phyloP scores from a whole-genome alignment of 2,797 vertebrate species.

The Sphaeramia orbicularis region DNA sequence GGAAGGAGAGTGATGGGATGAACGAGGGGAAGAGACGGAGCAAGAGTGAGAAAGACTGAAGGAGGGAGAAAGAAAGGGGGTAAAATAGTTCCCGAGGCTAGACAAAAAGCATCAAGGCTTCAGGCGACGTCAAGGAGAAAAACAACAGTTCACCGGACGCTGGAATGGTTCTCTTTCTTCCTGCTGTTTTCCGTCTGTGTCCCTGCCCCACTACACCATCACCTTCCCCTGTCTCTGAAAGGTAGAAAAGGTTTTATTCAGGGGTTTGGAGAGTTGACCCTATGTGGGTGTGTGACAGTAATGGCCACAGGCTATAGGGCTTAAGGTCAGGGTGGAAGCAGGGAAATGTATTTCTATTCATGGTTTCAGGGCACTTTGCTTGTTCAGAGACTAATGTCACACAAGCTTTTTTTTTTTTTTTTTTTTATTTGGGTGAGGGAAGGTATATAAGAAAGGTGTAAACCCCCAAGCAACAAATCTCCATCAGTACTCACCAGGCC shows the following conservation, averaged over 20 bases:
- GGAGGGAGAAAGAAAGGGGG: conserved; percentile 38
- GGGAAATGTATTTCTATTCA: conserved; percentile 77
- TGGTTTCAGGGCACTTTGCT: conserved; percentile 75
- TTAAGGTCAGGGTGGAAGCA: conserved; percentile 73
- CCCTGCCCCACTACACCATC: conserved; percentile 4
- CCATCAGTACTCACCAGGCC: conserved; percentile 49
- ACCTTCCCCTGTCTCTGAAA: conserved; percentile 37
- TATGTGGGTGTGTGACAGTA: conserved; percentile 68
- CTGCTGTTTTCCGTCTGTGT: conserved; percentile 13
- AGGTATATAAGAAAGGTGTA: conserved; percentile 54
- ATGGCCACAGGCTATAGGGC: conserved; percentile 71
- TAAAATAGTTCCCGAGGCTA: conserved; percentile 63
- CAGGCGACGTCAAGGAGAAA: conserved; percentile 49
- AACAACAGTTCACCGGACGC: conserved; percentile 44
- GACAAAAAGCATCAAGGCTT: conserved; percentile 69
- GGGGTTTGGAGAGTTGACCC: conserved; percentile 64
- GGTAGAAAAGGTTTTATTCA: conserved; percentile 63
- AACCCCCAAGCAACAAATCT: conserved; percentile 70
- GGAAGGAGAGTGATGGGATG: conserved; percentile 46
- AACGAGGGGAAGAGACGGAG: conserved; percentile 33
- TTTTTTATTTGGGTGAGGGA: conserved; percentile 35
- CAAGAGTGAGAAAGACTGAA: conserved; percentile 49
- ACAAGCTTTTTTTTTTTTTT: conserved; percentile 50
- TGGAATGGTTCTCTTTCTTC: conserved; percentile 14
- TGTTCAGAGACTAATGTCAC: conserved; percentile 82